Percentiles rank a stretch among this genome's conserved stretches.
Conservation (phyloP, 2,797 vertebrate genomes). For the Molossus alvarezi region DNA sequence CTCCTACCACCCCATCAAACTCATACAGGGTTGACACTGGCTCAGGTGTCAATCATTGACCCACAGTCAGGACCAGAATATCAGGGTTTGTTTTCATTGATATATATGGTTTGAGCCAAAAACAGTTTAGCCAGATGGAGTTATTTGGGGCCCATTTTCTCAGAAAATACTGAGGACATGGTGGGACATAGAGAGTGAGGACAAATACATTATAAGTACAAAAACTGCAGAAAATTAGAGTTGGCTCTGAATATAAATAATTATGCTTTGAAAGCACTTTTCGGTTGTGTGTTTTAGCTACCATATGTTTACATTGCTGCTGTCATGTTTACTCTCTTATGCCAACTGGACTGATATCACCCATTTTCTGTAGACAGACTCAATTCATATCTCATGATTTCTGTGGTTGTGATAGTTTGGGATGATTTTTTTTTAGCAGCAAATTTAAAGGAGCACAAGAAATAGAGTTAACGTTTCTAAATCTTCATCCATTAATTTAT, state of each 20-base stretch:
- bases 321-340: conserved; percentile 22
- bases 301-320: background rate
- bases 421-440: conserved; percentile 2
- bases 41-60: background rate
- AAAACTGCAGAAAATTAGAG: conserved; percentile 17
- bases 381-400: conserved; percentile 6
- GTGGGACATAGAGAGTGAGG: background rate
- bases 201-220: conserved; percentile 5
- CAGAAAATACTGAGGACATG: background rate
- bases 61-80: background rate
- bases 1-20: background rate
- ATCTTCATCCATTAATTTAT: conserved; percentile 36
- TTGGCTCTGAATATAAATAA: conserved; percentile 33
- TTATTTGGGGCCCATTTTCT: background rate
- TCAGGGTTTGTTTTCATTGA: background rate
- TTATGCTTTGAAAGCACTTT: conserved; percentile 26
- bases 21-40: background rate
- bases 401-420: background rate
- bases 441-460: background rate
- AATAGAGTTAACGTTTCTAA: conserved; percentile 27
- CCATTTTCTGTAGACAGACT: conserved; percentile 15
- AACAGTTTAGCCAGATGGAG: background rate
- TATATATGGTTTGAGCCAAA: background rate
- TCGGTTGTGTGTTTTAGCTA: conserved; percentile 10
- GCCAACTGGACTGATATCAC: background rate